Percentiles rank a stretch among this genome's conserved stretches.
Conservation (phyloP, 2,888 invertebrate genomes). For the Drosophila picticornis region DNA sequence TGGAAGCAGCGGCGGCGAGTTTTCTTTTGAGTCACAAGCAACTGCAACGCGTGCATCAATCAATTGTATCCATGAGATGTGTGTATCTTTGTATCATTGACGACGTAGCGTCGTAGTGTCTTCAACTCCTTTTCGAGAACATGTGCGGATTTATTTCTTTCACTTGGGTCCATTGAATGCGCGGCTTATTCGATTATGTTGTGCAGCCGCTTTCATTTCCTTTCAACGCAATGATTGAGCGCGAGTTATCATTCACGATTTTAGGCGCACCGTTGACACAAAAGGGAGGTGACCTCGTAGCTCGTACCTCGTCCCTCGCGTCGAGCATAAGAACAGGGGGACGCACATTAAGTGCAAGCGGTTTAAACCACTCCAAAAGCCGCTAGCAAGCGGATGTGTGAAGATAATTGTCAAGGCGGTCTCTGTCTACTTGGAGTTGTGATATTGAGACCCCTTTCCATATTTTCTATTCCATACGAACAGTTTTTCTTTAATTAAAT, state of each 20-base stretch:
- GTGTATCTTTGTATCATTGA: constrained; percentile 49
- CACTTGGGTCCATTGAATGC: constrained; percentile 68
- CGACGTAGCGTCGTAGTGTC: constrained; percentile 43
- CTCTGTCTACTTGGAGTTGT: constrained; percentile 24
- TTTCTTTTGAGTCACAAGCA: constrained; percentile 61
- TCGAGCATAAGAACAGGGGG: neutral
- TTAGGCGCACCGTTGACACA: constrained; percentile 65
- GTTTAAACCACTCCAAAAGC: constrained; percentile 58
- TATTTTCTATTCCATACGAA: constrained; percentile 34
- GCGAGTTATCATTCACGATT: constrained; percentile 76
- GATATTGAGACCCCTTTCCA: constrained; percentile 43
- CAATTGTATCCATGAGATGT: constrained; percentile 48
- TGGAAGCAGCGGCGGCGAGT: constrained; percentile 29
- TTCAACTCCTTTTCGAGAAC: constrained; percentile 67
- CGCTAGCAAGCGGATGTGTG: constrained; percentile 51
- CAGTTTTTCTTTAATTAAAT: constrained; percentile 61
- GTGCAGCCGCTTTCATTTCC: constrained; percentile 72
- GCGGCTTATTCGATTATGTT: constrained; percentile 79
- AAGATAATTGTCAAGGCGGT: constrained; percentile 73
- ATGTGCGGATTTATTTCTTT: constrained; percentile 79
- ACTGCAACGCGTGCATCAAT: constrained; percentile 67
- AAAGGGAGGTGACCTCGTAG: constrained; percentile 45
- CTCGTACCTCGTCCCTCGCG: neutral
- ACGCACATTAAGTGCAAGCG: constrained; percentile 54
- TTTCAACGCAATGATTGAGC: constrained; percentile 74